Conservation (phyloP, 2,113 vertebrate genomes). For the Pandion haliaetus region DNA sequence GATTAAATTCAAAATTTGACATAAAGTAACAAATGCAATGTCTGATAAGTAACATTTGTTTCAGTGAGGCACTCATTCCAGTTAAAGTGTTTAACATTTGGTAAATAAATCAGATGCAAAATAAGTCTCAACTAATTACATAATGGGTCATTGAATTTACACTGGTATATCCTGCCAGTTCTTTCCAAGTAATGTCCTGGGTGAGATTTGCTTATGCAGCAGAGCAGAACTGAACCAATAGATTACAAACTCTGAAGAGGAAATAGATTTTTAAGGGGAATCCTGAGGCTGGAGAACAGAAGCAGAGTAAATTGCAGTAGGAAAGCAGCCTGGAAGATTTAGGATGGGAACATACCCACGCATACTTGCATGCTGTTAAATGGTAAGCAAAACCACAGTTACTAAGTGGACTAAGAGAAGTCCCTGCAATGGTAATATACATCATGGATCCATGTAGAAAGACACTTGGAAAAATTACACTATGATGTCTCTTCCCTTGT, state of each 20-base stretch:
- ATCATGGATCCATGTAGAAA: not conserved
- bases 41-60: not conserved
- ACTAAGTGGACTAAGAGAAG: not conserved
- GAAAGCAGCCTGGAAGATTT: not conserved
- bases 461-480: not conserved
- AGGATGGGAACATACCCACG: not conserved
- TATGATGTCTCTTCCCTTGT: not conserved
- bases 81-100: not conserved
- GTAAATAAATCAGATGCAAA: not conserved
- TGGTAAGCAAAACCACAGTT: not conserved
- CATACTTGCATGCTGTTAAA: not conserved
- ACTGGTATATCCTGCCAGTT: not conserved
- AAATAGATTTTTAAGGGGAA: not conserved
- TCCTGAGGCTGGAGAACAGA: not conserved
- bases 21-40: not conserved
- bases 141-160: not conserved
- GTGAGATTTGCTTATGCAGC: not conserved
- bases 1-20: not conserved
- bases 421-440: not conserved
- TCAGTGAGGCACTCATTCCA: not conserved
- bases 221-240: not conserved
- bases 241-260: not conserved
- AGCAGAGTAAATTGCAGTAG: not conserved
- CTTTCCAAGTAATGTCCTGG: not conserved
- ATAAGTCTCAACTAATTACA: not conserved